Percentiles rank a stretch among this genome's conserved stretches.
These are phyloP conservation scores for Mallateleia sp. DNA, from an alignment of 2,888 invertebrate species.

Conservation along the genomic window DNA sequence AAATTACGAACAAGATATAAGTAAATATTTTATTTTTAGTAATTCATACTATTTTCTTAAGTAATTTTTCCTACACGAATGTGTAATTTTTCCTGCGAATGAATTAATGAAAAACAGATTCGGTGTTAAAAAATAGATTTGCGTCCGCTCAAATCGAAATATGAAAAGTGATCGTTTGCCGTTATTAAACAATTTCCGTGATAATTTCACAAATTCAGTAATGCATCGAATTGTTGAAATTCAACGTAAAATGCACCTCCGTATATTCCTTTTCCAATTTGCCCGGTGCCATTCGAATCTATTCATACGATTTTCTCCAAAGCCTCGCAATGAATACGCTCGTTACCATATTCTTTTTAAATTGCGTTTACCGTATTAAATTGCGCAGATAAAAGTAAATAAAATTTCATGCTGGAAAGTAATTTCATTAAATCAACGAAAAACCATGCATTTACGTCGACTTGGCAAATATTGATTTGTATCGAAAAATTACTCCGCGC, in stretches of 20 bases:
- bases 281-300: background rate
- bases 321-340: too few species aligned
- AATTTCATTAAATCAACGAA: background rate
- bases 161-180: background rate
- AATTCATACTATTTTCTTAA: too few species aligned
- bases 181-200: background rate
- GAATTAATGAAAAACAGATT: too few species aligned
- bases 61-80: too few species aligned
- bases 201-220: background rate
- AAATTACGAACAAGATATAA: too few species aligned
- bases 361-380: background rate
- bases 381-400: background rate
- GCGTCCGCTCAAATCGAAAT: background rate
- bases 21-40: too few species aligned
- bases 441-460: background rate
- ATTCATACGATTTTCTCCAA: too few species aligned
- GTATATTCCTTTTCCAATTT: background rate
- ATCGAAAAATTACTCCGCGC: too few species aligned
- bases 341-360: too few species aligned
- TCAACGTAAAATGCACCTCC: background rate
- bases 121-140: too few species aligned
- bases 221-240: background rate
- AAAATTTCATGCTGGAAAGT: background rate
- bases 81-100: too few species aligned
- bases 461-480: slow-evolving; percentile 2